Base-by-base conservation (phyloP, 2,888 invertebrate species). In the Trachelus iudaicus region DNA sequence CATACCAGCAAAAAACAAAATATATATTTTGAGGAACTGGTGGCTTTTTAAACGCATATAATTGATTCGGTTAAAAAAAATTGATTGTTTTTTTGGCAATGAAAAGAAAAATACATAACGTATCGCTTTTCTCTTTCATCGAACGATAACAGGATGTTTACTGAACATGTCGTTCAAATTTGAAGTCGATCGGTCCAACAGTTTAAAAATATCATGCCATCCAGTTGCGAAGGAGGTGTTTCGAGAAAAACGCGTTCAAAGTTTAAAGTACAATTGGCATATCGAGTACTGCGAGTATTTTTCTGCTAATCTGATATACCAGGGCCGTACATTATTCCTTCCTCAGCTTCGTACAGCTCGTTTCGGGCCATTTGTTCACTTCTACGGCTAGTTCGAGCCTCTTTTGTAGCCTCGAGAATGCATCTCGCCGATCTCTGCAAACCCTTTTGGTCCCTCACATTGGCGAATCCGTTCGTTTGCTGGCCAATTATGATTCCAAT, bases 341-440 rank as follows among this genome's bases (percentile, higher is more conserved):
- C 76, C 76, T 78, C 73, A 23, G 35, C 69, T 78, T 76, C 35
- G 69, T 34, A 69, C 4, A 78, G 76, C 73, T 76, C 76, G 23
- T 76, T 78, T 23, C 76, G 23, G 31, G 23, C 11, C 69, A 31
- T 69, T 31, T 30, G 11, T 13, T 76, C 73, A 37, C 40, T 75
- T 78, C 76, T 76, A 15, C 76, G 30, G 23, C 56, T 76, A 56
- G 76, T 73, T 34, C 30, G 76, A 73, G 56, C 34, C 33, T 73
- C 76, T 76, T 56, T 73, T 23, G 78, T 76, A 69, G 76, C 73
- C 2, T 37, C 69, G 34, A 78, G 73, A 69, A 69, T 76, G 76
- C 76, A 37, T 73, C 75, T 75, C 56, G 75, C 35, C 4, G 75
- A 75, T 33, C 77, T 77, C 75, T 77, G 31, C 40, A 75, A 12